phyloP scores from a whole-genome alignment of 2,113 vertebrate genomes.

The Prochilodus magdalenae region DNA sequence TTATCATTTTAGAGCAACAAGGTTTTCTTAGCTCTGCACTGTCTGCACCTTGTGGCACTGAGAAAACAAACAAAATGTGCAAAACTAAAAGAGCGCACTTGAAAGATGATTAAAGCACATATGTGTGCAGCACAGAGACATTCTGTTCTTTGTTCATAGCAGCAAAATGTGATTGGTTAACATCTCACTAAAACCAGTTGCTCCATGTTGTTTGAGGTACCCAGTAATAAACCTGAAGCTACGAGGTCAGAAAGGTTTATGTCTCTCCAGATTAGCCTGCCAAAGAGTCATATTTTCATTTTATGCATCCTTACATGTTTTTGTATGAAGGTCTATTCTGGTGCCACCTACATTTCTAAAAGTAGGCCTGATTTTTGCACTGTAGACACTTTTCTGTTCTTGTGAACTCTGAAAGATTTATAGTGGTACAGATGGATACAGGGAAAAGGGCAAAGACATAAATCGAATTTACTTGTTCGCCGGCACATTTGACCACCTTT shows the following conservation, averaged over 20 bases:
- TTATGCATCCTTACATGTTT: conserved; percentile 33
- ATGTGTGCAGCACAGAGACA: background rate
- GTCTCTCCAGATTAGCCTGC: conserved; percentile 23
- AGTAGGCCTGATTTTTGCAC: conserved; percentile 55
- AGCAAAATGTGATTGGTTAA: conserved; percentile 5
- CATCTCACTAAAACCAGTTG: conserved; percentile 18
- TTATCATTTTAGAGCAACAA: background rate
- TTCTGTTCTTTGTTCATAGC: background rate
- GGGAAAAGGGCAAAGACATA: conserved; percentile 59
- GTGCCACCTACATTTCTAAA: conserved; percentile 35
- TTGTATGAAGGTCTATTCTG: conserved; percentile 21
- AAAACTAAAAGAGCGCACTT: background rate
- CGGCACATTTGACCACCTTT: conserved; percentile 36
- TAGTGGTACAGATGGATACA: conserved; percentile 27
- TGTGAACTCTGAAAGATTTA: conserved; percentile 46
- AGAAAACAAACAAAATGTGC: background rate
- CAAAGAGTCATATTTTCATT: conserved; percentile 38
- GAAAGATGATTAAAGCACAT: background rate
- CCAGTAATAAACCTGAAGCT: conserved; percentile 3
- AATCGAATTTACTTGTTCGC: conserved; percentile 52
- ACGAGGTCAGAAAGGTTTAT: background rate
- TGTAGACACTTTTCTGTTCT: conserved; percentile 49
- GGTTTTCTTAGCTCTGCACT: background rate
- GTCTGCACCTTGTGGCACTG: background rate
- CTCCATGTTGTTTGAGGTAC: conserved; percentile 7